Base-by-base conservation (phyloP, 2,888 invertebrate genomes). In the Diachrysia chrysitis region DNA sequence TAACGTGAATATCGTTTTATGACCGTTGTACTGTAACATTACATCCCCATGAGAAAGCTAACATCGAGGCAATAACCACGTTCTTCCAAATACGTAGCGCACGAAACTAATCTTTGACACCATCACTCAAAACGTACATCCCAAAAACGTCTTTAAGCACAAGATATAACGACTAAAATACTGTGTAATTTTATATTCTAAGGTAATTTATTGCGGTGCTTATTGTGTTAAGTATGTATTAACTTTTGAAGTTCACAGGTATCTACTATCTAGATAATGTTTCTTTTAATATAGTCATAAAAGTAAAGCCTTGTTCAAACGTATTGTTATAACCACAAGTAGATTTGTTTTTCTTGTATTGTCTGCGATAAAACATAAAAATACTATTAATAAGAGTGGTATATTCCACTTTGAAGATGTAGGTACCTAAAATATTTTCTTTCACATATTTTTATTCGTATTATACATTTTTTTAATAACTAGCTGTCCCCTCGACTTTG, bases 81-180 rank as follows among this genome's bases (percentile, higher is more conserved):
- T 72, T 69, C 64, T 58, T 32, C 80, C 73, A 79, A 78, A 78
- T 72, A 78, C 55, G 69, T 51, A 63, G 12, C 23, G 57, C 81
- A 82, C 81, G 81, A 78, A 63, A 51, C 29, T 69, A 78, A 65
- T 65, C 75, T 80, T 82, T 73, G 80, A 82, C 80, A 80, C 72
- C 64, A 63, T 60, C 67, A 54, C 19, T 21, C 61, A 59, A 64
- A 61, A 66, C 17, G 17, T 63, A 14, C 63, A 58, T 65, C 16
- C 70, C 14, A 73, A 61, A 55, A 69, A 0, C 46, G 35, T 12
- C 59, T 67, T 60, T 82, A 69, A 51, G 0, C 0, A 0, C 10
- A 48, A 9, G 55, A 10, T 7, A 63, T 69, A 75, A 46, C 53
- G 78, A 35, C 56, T 68, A 73, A 14, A 77, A 70, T 75, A 19